Evolutionary conservation across 2,797 vertebrate genomes (phyloP).

Genomic region (Lacerta viridis): DNA sequence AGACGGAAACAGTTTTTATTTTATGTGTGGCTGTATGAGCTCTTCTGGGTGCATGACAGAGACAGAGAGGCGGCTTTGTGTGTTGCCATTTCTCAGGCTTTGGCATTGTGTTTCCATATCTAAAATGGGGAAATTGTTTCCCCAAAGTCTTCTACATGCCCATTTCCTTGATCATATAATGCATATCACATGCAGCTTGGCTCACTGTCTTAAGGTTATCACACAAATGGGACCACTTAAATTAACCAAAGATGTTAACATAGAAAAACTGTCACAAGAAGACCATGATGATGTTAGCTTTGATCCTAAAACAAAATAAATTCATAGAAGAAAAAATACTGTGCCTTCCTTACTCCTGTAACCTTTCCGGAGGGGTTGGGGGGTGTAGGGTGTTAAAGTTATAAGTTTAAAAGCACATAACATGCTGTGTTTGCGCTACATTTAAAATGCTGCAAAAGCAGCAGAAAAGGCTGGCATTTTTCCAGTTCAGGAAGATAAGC

Average conservation of each 20-base stretch:
- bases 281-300: not conserved
- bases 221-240: not conserved
- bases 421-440: too few species aligned
- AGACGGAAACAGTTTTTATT: not conserved
- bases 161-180: not conserved
- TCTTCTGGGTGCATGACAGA: not conserved
- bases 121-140: not conserved
- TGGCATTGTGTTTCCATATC: not conserved
- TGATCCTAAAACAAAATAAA: not conserved
- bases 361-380: too few species aligned
- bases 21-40: not conserved
- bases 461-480: too few species aligned
- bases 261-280: not conserved
- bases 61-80: not conserved
- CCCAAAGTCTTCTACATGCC: not conserved
- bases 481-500: too few species aligned
- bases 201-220: not conserved
- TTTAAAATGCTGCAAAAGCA: too few species aligned
- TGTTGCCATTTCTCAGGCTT: not conserved
- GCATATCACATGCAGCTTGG: not conserved
- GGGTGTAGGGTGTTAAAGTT: too few species aligned
- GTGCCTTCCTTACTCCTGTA: too few species aligned
- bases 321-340: not conserved
- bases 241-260: not conserved
- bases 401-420: too few species aligned